These are phyloP conservation scores for Polylopha cassiicola DNA, from an alignment of 2,888 invertebrate species.

Conservation along the genomic window DNA sequence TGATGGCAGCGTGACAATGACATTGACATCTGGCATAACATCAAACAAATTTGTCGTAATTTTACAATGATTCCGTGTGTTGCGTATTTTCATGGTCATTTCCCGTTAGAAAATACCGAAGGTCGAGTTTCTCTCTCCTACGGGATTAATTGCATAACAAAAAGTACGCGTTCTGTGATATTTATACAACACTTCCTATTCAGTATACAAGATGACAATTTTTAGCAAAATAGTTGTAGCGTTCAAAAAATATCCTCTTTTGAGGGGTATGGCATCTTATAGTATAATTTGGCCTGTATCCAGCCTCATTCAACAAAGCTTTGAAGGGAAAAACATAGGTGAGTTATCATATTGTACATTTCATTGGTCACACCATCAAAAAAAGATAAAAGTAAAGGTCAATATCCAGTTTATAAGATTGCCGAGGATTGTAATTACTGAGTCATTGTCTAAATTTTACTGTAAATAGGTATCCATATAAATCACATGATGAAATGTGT, in stretches of 20 bases:
- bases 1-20: too few species aligned
- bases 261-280: slow-evolving; percentile 83
- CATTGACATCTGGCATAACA: slow-evolving; percentile 17
- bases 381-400: too few species aligned
- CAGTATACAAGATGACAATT: slow-evolving; percentile 40
- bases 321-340: slow-evolving; percentile 80
- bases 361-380: slow-evolving; percentile 3
- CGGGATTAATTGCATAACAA: slow-evolving; percentile 17
- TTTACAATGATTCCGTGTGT: slow-evolving; percentile 20
- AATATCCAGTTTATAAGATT: too few species aligned
- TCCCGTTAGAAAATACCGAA: slow-evolving; percentile 19
- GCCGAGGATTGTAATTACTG: too few species aligned
- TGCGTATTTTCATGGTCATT: slow-evolving; percentile 19
- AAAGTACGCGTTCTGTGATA: slow-evolving; percentile 4
- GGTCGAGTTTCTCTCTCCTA: slow-evolving; percentile 13
- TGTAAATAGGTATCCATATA: too few species aligned
- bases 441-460: too few species aligned
- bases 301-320: slow-evolving; percentile 83
- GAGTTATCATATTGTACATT: slow-evolving; percentile 36
- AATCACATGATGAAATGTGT: too few species aligned
- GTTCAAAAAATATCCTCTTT: slow-evolving; percentile 62
- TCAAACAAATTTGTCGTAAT: slow-evolving; percentile 16
- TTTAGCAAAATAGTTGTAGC: slow-evolving; percentile 49
- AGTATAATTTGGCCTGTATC: slow-evolving; percentile 85
- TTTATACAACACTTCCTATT: neutral